Conservation (phyloP, 2,888 invertebrate genomes). For the Stomorhina lunata region DNA sequence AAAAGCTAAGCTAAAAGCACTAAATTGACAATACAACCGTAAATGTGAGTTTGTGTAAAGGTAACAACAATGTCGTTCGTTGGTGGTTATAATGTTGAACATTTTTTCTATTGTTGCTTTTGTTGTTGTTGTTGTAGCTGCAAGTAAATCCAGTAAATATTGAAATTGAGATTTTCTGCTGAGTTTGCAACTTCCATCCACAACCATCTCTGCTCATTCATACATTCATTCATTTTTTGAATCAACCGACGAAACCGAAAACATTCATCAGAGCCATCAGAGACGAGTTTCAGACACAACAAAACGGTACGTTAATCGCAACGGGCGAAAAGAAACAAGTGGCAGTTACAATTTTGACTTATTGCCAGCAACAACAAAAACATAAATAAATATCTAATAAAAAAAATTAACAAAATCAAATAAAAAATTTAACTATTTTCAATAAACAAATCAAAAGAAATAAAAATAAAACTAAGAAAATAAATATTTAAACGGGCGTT, state of each 20-base stretch:
- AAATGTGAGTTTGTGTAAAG: neutral
- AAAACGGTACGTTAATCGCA: constrained; percentile 57
- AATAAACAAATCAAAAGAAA: neutral
- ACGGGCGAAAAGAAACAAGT: constrained; percentile 51
- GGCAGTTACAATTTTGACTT: constrained; percentile 73
- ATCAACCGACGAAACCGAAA: neutral
- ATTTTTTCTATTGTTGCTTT: neutral
- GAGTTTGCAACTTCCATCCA: constrained; percentile 46
- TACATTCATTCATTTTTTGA: constrained; percentile 37
- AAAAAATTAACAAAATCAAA: neutral
- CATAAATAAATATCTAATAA: neutral
- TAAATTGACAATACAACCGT: too few species aligned
- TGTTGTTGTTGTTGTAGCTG: constrained; percentile 35
- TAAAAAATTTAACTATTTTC: neutral
- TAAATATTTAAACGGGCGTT: constrained; percentile 59
- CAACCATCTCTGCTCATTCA: neutral
- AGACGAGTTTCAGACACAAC: constrained; percentile 59
- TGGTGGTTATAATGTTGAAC: neutral
- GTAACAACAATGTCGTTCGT: constrained; percentile 3
- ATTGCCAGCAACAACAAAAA: constrained; percentile 71
- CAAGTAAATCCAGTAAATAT: constrained; percentile 58
- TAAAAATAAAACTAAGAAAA: constrained; percentile 4
- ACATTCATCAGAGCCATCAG: constrained; percentile 60
- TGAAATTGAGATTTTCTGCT: constrained; percentile 12
- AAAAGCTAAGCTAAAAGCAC: too few species aligned